Evolutionary conservation across 2,113 vertebrate genomes (phyloP).

Genomic region (Atherinomorus stipes): DNA sequence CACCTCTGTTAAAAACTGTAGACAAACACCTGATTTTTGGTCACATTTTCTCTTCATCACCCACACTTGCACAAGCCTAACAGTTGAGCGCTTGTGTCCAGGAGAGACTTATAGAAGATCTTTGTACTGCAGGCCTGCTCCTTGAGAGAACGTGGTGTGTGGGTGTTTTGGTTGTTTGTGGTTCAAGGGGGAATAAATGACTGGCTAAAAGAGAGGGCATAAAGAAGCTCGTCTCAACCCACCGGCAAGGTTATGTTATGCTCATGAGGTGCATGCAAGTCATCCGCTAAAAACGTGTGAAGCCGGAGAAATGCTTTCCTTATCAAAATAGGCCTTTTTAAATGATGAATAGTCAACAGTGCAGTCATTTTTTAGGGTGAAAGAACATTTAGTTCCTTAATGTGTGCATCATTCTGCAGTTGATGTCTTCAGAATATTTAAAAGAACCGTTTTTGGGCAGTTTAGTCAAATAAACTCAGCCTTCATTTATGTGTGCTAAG

Average conservation of each 20-base stretch:
- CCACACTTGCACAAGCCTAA: slow-evolving; percentile 32
- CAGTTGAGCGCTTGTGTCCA: slow-evolving; percentile 54
- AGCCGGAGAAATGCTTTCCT: too few species aligned
- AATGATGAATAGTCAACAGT: too few species aligned
- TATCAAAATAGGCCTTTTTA: too few species aligned
- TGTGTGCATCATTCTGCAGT: too few species aligned
- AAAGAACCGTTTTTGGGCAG: too few species aligned
- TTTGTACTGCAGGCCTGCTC: slow-evolving; percentile 54
- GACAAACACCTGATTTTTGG: slow-evolving; percentile 25
- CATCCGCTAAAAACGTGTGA: not conserved
- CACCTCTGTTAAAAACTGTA: slow-evolving; percentile 17
- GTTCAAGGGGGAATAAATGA: slow-evolving; percentile 35
- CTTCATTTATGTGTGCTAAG: too few species aligned
- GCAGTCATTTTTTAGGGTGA: too few species aligned
- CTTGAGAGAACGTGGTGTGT: slow-evolving; percentile 31
- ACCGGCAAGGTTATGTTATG: slow-evolving; percentile 4
- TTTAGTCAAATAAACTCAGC: too few species aligned
- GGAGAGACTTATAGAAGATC: slow-evolving; percentile 47
- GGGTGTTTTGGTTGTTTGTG: slow-evolving; percentile 58
- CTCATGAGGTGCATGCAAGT: not conserved
- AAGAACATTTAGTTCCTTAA: too few species aligned
- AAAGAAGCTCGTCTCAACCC: slow-evolving; percentile 25
- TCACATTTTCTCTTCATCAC: slow-evolving; percentile 16
- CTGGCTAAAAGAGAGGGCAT: slow-evolving; percentile 16
- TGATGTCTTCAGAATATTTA: too few species aligned